Evolutionary conservation across 2,888 invertebrate genomes (phyloP), one percentile per base, ranked within the genome.

Genomic region (Dolichomitus sp.): DNA sequence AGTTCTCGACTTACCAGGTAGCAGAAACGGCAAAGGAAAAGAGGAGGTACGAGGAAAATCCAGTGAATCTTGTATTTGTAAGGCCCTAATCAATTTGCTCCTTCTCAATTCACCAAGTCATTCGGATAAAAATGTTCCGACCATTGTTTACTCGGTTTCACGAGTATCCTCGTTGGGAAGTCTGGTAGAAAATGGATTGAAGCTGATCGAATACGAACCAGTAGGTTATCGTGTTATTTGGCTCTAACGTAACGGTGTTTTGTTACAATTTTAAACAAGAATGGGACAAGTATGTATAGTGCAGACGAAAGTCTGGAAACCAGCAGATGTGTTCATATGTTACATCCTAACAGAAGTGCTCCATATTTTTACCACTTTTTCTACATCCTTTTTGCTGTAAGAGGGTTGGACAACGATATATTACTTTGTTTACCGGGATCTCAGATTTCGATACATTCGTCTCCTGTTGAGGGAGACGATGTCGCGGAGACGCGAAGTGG

Each of bases 371-470:
- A 42, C n/a, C 23, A 33, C 3, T 59, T 12, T 40, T 14, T 37
- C 23, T 70, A 14, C 4, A 45, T 59, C 27, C 59, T 59, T 33
- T 45, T 27, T 30, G 57, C 42, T 4, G 30, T 4, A 27, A 19
- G 48, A 33, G 48, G 42, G 57, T 40, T n/a, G 40, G 52, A 30
- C 57, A 37, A 50, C 73, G 61, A 69, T 65, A 42, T 61, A 77
- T 69, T 69, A 77, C 69, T 57, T 77, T 77, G 76, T 77, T 77
- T 69, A 77, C 76, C 68, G 52, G 30, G 52, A 52, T 40, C 59
- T 40, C 11, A 48, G 48, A 77, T 77, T 76, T 76, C 68, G 76
- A 76, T 76, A 33, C 40, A 77, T 69, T 45, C 33, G 75, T 66
- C 75, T 75, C 65, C 4, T 50, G 61, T 12, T 2, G 50, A 7